phyloP scores from a whole-genome alignment of 92 coral and sea anemone species.

The Epizoanthus ramosus region DNA sequence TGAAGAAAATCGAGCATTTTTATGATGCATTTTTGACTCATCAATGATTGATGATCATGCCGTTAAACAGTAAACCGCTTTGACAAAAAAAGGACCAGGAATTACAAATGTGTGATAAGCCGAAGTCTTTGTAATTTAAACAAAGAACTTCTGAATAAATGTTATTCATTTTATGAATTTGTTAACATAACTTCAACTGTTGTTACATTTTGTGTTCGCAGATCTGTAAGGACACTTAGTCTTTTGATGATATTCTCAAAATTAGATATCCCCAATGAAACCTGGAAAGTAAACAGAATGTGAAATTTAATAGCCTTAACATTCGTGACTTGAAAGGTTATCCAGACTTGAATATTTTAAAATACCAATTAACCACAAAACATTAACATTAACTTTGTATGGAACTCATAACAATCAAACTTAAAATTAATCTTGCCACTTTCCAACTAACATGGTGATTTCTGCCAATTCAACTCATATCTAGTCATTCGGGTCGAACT shows the following conservation, averaged over 20 bases:
- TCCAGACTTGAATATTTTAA: not conserved
- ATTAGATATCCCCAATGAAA: not conserved
- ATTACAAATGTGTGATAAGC: not conserved
- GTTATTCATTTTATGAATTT: conserved; percentile 8
- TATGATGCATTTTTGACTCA: not conserved
- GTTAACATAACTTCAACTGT: conserved; percentile 1
- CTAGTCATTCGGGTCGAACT: not conserved
- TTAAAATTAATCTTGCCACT: too few relatives aligned
- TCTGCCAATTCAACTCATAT: too few relatives aligned
- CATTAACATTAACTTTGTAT: not conserved
- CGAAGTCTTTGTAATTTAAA: conserved; percentile 4
- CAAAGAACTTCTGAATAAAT: conserved; percentile 10
- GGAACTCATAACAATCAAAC: not conserved
- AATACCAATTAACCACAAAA: conserved; percentile 29
- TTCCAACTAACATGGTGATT: too few relatives aligned
- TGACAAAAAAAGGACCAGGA: not conserved
- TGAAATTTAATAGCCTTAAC: not conserved
- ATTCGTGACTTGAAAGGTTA: conserved; percentile 15
- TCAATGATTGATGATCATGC: not conserved
- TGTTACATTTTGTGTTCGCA: not conserved
- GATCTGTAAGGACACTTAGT: not conserved
- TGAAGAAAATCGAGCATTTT: not conserved
- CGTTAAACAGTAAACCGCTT: not conserved
- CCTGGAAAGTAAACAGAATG: not conserved
- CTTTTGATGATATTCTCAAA: too few relatives aligned